A percentile compares a stretch with the other conserved stretches of the same genome.
These are phyloP conservation scores for Nemotelus pantherinus DNA, from an alignment of 2,888 invertebrate genomes.

Conservation along the genomic window DNA sequence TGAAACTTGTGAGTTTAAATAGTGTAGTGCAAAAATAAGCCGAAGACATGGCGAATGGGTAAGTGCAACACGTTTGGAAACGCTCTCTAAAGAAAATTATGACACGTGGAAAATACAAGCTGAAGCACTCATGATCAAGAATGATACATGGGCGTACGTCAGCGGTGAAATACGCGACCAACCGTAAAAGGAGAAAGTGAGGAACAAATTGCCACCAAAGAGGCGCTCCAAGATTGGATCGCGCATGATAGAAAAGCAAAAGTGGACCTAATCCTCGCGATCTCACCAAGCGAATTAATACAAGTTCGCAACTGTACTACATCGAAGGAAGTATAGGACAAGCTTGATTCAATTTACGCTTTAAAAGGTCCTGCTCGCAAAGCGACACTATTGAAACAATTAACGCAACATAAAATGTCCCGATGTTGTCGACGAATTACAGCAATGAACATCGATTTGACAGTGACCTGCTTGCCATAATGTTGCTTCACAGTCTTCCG, in stretches of 20 bases:
- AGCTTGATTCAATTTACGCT: slow-evolving; percentile 55
- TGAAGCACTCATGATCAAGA: slow-evolving; percentile 14
- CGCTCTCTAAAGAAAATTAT: not conserved
- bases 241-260: slow-evolving; percentile 16
- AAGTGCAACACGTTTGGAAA: not conserved
- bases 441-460: slow-evolving; percentile 54
- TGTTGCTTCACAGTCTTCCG: slow-evolving; percentile 57
- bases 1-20: no score
- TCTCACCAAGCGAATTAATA: slow-evolving; percentile 53
- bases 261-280: slow-evolving; percentile 8
- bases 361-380: slow-evolving; percentile 59
- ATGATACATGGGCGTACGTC: slow-evolving; percentile 20
- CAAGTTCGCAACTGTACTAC: slow-evolving; percentile 53
- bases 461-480: slow-evolving; percentile 54
- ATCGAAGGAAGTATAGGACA: slow-evolving; percentile 58
- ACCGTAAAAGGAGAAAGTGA: not conserved
- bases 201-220: not conserved
- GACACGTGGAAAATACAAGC: slow-evolving; percentile 36
- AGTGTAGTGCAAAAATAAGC: no score
- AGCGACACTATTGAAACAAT: slow-evolving; percentile 58
- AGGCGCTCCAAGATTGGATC: not conserved
- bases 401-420: slow-evolving; percentile 56
- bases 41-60: no score
- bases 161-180: not conserved
- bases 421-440: slow-evolving; percentile 56